A percentile compares a stretch with the other conserved stretches of the same genome.
Conservation (phyloP, 2,888 invertebrate species). For the Synanthedon myopaeformis region DNA sequence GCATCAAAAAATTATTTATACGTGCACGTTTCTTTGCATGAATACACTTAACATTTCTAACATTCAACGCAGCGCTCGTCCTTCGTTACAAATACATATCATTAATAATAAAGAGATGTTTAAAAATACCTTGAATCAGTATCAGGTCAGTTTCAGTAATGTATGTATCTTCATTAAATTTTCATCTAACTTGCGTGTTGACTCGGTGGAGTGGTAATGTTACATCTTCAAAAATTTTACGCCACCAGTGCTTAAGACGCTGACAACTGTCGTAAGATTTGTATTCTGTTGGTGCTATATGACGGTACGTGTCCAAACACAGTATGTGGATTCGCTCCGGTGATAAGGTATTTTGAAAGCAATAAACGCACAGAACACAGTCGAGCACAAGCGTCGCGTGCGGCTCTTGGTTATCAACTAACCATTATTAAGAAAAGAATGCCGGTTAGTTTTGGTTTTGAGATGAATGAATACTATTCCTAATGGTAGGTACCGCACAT, state of each 20-base stretch:
- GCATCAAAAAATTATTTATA: background rate
- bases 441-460: constrained; percentile 26
- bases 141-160: constrained; percentile 22
- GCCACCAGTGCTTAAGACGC: no score
- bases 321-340: constrained; percentile 7
- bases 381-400: constrained; percentile 41
- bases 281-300: no score
- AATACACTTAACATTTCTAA: background rate
- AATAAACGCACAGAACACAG: background rate
- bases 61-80: constrained; percentile 24
- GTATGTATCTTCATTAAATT: constrained; percentile 8
- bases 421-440: constrained; percentile 51
- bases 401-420: constrained; percentile 59
- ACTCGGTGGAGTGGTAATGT: background rate
- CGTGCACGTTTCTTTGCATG: background rate
- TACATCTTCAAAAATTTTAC: no score
- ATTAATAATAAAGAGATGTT: constrained; percentile 26
- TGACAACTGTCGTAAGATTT: no score
- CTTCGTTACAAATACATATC: constrained; percentile 32
- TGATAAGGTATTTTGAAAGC: constrained; percentile 4
- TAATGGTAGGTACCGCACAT: no score
- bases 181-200: background rate
- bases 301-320: constrained; percentile 4
- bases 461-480: no score
- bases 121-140: constrained; percentile 48